Percentiles rank a stretch among this genome's conserved stretches.
Evolutionary conservation across 2,888 invertebrate species (phyloP).

Genomic region (Cephus pulcher): DNA sequence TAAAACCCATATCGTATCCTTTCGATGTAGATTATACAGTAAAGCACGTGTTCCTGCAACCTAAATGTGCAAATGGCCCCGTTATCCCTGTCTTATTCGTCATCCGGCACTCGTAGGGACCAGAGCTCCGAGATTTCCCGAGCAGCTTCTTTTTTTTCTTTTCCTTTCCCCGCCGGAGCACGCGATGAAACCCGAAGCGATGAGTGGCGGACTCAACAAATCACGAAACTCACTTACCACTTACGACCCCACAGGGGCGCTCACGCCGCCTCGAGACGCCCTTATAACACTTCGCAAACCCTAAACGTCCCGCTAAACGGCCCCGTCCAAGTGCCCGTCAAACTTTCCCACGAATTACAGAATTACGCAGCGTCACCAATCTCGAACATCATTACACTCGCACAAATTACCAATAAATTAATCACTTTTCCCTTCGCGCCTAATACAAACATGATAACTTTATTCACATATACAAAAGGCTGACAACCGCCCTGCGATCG

Average conservation of each 20-base stretch:
- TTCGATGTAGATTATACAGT: neutral
- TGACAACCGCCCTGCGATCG: neutral
- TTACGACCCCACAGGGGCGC: conserved; percentile 28
- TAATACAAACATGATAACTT: neutral
- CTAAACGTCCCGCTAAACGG: conserved; percentile 18
- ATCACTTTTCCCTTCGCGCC: neutral
- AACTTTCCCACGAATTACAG: conserved; percentile 40
- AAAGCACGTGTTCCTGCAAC: neutral
- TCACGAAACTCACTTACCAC: conserved; percentile 46
- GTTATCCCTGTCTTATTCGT: neutral
- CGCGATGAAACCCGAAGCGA: conserved; percentile 24
- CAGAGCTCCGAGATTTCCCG: neutral
- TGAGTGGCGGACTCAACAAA: conserved; percentile 44
- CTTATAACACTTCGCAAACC: conserved; percentile 14
- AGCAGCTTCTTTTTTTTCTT: neutral
- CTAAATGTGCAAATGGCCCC: neutral
- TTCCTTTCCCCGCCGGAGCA: conserved; percentile 1
- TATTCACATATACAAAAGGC: neutral
- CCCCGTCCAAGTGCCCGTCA: conserved; percentile 21
- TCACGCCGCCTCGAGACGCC: conserved; percentile 13
- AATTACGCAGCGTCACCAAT: neutral
- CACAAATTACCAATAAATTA: neutral
- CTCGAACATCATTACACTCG: neutral
- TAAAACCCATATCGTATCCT: neutral
- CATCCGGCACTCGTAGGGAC: neutral